Evolutionary conservation across 1,140 invertebrate genomes (phyloP).

Genomic region (Tribolium castaneum): DNA sequence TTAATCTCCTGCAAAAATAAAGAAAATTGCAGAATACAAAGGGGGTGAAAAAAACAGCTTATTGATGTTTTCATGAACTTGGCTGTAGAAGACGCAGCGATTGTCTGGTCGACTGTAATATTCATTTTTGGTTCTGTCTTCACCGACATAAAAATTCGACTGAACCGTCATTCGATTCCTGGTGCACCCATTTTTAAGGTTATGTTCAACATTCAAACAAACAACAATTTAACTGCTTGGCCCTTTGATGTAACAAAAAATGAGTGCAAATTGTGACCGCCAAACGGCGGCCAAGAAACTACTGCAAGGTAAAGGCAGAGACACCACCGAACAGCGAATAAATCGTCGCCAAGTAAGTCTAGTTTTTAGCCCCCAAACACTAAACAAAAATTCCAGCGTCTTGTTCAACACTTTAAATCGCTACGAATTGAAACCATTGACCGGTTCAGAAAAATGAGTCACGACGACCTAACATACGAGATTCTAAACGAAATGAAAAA

Average conservation of each 20-base stretch:
- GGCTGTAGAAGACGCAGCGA: too few species aligned
- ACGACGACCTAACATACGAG: background rate
- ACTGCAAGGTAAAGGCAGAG: slow-evolving; percentile 1
- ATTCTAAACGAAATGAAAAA: background rate
- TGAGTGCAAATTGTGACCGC: background rate
- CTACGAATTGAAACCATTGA: background rate
- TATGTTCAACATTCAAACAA: background rate
- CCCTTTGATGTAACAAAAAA: background rate
- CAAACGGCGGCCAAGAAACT: background rate
- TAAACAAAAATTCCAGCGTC: background rate
- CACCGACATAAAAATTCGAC: too few species aligned
- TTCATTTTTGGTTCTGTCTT: too few species aligned
- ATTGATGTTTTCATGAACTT: too few species aligned
- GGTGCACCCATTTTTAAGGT: background rate
- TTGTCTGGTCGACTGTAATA: too few species aligned
- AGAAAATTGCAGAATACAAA: too few species aligned
- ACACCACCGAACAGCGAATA: background rate
- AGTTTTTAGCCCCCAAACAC: background rate
- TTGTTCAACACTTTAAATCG: background rate
- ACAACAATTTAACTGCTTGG: background rate
- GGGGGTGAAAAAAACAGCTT: too few species aligned
- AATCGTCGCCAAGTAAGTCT: background rate
- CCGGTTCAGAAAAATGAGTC: background rate
- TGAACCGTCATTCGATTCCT: too few species aligned
- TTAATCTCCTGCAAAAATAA: too few species aligned